Conservation (phyloP, 2,113 vertebrate species). For the Protobothrops mucrosquamatus region DNA sequence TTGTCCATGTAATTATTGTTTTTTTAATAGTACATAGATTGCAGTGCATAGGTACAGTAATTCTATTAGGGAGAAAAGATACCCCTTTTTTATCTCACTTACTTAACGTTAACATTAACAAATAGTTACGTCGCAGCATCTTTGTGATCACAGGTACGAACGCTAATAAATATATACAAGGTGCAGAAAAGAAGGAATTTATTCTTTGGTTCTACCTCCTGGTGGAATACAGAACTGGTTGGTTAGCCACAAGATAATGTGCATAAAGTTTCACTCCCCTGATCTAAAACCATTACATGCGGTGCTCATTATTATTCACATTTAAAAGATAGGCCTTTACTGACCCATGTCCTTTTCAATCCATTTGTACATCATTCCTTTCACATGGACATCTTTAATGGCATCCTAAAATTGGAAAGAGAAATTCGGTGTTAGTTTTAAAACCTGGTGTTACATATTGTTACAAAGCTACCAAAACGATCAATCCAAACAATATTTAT, state of each 20-base stretch:
- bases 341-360: slow-evolving; percentile 80
- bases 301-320: neutral
- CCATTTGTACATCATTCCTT: slow-evolving; percentile 83
- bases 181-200: too few relatives aligned
- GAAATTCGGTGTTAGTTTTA: slow-evolving; percentile 35
- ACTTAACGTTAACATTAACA: neutral
- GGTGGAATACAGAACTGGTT: neutral
- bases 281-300: neutral
- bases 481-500: neutral
- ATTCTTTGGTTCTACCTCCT: neutral
- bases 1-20: neutral
- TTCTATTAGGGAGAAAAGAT: neutral
- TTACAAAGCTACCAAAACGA: neutral
- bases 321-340: slow-evolving; percentile 25
- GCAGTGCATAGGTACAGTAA: neutral
- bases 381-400: slow-evolving; percentile 78
- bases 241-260: neutral
- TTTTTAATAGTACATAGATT: neutral
- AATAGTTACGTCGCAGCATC: neutral
- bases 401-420: slow-evolving; percentile 67
- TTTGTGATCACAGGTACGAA: neutral
- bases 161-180: neutral
- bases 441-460: neutral
- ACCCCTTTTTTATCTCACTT: neutral
- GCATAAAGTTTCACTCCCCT: neutral